These are phyloP conservation scores for Empis stercorea DNA, from an alignment of 2,888 invertebrate genomes.

Conservation along the genomic window DNA sequence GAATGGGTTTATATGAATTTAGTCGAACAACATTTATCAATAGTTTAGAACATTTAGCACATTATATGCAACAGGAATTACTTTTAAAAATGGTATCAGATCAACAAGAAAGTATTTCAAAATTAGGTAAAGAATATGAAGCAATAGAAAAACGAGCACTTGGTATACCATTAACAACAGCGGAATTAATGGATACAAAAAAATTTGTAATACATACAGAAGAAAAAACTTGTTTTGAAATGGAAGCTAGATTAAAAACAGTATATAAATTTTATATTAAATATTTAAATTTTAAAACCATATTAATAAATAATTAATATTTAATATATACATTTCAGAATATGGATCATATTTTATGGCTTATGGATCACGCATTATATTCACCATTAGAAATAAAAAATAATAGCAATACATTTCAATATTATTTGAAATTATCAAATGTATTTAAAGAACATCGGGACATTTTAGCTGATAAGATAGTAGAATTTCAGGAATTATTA, in stretches of 20 bases:
- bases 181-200: conserved; percentile 71
- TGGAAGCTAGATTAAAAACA: conserved; percentile 62
- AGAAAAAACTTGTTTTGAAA: conserved; percentile 49
- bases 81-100: conserved; percentile 63
- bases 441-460: conserved; percentile 71
- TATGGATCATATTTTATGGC: conserved; percentile 62
- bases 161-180: conserved; percentile 69
- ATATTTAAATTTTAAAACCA: neutral
- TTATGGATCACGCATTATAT: conserved; percentile 69
- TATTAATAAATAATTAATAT: too few species aligned
- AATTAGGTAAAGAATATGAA: conserved; percentile 77
- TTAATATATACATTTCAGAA: conserved; percentile 18
- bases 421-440: conserved; percentile 70
- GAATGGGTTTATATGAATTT: conserved; percentile 75
- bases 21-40: conserved; percentile 66
- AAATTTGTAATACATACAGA: conserved; percentile 65
- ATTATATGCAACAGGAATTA: conserved; percentile 53
- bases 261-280: conserved; percentile 25
- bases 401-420: conserved; percentile 77
- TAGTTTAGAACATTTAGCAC: conserved; percentile 54
- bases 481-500: conserved; percentile 74
- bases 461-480: conserved; percentile 66
- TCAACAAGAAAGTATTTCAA: conserved; percentile 65
- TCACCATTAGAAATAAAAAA: conserved; percentile 77
- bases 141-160: conserved; percentile 64